Evolutionary conservation across 2,888 invertebrate genomes (phyloP), one percentile per base, ranked within the genome.

Genomic region (Bombyx huttoni): DNA sequence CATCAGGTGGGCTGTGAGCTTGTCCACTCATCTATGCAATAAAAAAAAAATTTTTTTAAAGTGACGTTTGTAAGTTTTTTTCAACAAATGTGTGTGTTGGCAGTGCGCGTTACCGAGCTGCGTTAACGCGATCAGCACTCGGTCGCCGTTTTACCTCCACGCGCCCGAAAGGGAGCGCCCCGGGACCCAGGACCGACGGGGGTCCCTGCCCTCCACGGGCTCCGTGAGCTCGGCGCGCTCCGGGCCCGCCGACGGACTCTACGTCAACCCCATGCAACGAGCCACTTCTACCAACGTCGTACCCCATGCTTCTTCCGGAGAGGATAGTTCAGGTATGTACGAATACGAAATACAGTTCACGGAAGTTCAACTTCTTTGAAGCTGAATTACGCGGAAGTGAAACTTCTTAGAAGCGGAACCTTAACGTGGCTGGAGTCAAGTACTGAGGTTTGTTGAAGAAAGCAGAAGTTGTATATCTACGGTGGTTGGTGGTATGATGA

Each of bases 231-330:
- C 83, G 0, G 68, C 75, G 13, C 64, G 84, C 13, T 76, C 86
- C 62, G 72, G 91, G 55, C 93, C 93, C 0, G 92, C 93, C 53
- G 95, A 96, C 65, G 96, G 96, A 0, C 89, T 96, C 47, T 96
- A 96, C 71, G 92, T 96, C 55, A 96, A 95, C 74, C 95, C 96
- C 0, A 95, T 96, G 94, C 91, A 89, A 63, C 78, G 90, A 46
- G 71, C 66, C 7, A 68, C 71, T 2, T 71, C 79, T 0, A 72
- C 75, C 1, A 76, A 62, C 33, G 74, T 67, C 8, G 74, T 74
- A 8, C 81, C 79, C 59, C 83, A 83, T 40, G 81, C 75, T 53
- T 84, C 82, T 49, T 84, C 85, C 1, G 86, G 83, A n/a, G 85
- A 85, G 53, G 86, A 84, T 47, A 83, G 87, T 63, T 82, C 84